A percentile compares a stretch with the other conserved stretches of the same genome.
These are phyloP conservation scores for Timandra comae DNA, from an alignment of 2,888 invertebrate genomes.

Conservation along the genomic window DNA sequence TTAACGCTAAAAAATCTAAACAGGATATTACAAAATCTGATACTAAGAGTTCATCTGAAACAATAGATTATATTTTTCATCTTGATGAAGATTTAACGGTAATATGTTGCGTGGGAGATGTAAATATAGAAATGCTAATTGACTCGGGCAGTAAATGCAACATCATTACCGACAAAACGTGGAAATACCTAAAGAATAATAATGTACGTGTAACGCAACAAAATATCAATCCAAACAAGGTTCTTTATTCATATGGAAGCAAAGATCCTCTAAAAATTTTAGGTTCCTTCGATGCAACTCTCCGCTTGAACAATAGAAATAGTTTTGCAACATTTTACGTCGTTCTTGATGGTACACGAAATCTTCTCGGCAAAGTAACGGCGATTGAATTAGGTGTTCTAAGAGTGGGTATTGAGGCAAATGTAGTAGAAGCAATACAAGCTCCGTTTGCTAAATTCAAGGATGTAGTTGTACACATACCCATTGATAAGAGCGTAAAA, in stretches of 20 bases:
- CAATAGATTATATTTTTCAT: too few species aligned
- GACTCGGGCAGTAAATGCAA: slow-evolving; percentile 21
- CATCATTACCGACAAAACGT: slow-evolving; percentile 14
- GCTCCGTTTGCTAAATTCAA: slow-evolving; percentile 4
- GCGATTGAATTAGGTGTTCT: slow-evolving; percentile 18
- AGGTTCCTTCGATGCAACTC: slow-evolving; percentile 19
- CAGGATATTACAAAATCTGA: too few species aligned
- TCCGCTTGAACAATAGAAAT: neutral
- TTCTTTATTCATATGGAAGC: slow-evolving; percentile 18
- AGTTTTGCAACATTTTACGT: neutral
- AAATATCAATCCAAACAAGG: slow-evolving; percentile 9
- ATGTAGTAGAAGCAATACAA: slow-evolving; percentile 4
- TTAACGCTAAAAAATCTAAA: too few species aligned
- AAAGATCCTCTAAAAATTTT: slow-evolving; percentile 12
- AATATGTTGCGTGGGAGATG: slow-evolving; percentile 15
- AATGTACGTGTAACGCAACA: slow-evolving; percentile 8
- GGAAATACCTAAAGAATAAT: slow-evolving; percentile 12
- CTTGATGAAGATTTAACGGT: too few species aligned
- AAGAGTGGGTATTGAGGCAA: slow-evolving; percentile 14
- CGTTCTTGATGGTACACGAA: slow-evolving; percentile 12
- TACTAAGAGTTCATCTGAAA: too few species aligned
- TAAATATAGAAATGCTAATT: slow-evolving; percentile 14
- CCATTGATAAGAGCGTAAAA: neutral
- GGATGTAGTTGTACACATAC: slow-evolving; percentile 1
- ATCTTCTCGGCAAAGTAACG: slow-evolving; percentile 18